A percentile compares a stretch with the other conserved stretches of the same genome.
These are phyloP conservation scores for Margarornis squamiger DNA, from an alignment of 2,797 vertebrate species.

Conservation along the genomic window DNA sequence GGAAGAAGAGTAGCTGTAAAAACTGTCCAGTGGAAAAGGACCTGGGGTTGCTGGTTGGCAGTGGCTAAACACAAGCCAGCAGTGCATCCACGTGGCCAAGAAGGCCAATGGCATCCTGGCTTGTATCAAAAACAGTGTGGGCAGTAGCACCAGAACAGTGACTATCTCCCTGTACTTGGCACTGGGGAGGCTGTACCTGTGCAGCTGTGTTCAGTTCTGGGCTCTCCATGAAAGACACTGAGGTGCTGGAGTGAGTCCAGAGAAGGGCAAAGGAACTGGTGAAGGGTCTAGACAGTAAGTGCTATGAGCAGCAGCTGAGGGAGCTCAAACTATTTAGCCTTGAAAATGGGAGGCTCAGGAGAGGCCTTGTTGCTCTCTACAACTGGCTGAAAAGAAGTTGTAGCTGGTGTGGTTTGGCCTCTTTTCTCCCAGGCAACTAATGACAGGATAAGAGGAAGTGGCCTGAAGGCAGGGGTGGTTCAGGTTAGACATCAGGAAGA, in stretches of 20 bases:
- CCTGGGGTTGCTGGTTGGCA: rapidly evolving
- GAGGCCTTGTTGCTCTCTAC: neutral
- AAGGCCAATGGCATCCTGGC: neutral
- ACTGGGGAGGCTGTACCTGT: neutral
- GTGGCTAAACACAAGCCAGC: neutral
- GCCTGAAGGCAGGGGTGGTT: neutral
- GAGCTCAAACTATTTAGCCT: neutral
- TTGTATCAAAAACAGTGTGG: neutral
- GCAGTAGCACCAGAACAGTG: neutral
- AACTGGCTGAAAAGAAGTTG: neutral
- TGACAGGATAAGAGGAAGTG: neutral
- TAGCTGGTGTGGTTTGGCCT: too few species aligned
- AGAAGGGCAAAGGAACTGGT: neutral
- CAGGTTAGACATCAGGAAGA: neutral
- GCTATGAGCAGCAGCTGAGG: neutral
- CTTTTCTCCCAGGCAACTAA: neutral
- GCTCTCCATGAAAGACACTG: too few species aligned
- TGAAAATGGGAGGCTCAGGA: neutral
- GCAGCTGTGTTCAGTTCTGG: neutral
- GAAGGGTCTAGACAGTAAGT: neutral
- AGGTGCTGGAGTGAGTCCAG: neutral
- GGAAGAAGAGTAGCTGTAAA: neutral
- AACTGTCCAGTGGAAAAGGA: neutral
- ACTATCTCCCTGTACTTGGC: neutral
- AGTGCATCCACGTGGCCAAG: neutral